Evolutionary conservation across 2,888 invertebrate genomes (phyloP), one percentile per base, ranked within the genome.

Genomic region (Galeopsomyia nigrocyanea): DNA sequence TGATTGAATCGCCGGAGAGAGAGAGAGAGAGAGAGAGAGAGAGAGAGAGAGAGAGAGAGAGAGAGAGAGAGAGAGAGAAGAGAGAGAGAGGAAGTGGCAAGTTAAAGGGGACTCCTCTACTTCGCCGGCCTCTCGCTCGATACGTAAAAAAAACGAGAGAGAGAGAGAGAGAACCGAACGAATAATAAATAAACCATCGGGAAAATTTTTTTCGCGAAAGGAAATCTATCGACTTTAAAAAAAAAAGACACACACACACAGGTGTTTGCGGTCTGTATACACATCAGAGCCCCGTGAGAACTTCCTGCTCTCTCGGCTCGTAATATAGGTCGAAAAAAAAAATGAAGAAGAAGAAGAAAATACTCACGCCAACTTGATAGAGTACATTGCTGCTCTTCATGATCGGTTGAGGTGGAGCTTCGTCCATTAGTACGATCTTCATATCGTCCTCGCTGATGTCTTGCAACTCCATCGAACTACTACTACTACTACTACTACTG

Each of bases 291-390:
- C 83, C 81, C 86, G 86, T 86, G 86, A 84, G 86, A 86, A 86
- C 85, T 86, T 86, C 86, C 86, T 31, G 31, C 7, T 56, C 26
- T 56, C 14, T 26, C 56, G 56, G 26, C n/a, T n/a, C n/a, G n/a
- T 56, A 56, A 56, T 26, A n/a, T 56, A 57, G 57, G 61, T 39
- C 61, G 46, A 9, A 31, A 14, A 19, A 51, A 21, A 2, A 16
- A 10, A 17, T 49, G 49, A 22, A 17, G 16, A 22, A 31, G 7
- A 10, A 22, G 47, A n/a, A 31, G 17, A 1, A 6, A 22, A 1
- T 72, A 89, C 92, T 92, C 87, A 93, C 93, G 90, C 93, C 93
- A 74, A 90, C 90, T 87, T 92, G 94, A 85, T 93, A 94, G 74
- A 94, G 88, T 78, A 94, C 89, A 85, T 82, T 80, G 64, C 16